Evolutionary conservation across 2,113 vertebrate genomes (phyloP).

Genomic region (Haemorhous mexicanus): DNA sequence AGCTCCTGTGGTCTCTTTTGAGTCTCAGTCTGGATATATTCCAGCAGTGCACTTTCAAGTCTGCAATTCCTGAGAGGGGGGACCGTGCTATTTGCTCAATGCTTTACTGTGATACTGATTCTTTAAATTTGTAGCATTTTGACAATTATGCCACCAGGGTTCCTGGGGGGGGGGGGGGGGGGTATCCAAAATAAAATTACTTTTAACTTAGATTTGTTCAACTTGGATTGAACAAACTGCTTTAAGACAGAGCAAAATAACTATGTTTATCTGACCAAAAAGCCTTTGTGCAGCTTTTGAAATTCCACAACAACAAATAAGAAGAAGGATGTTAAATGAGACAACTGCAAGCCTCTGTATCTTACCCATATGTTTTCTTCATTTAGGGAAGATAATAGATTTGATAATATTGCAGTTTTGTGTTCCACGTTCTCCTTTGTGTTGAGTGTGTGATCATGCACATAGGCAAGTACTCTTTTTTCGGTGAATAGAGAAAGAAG

Average conservation of each 20-base stretch:
- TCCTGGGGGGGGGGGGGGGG: not conserved
- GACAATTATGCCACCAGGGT: not conserved
- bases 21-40: not conserved
- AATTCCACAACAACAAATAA: not conserved
- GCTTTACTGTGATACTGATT: not conserved
- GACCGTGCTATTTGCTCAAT: accelerated
- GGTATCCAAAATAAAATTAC: not conserved
- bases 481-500: not conserved
- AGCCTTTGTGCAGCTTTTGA: not conserved
- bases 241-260: not conserved
- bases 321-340: not conserved
- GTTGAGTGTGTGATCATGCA: not conserved
- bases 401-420: not conserved
- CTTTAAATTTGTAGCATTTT: not conserved
- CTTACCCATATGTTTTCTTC: not conserved
- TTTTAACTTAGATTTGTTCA: not conserved
- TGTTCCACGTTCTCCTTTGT: not conserved
- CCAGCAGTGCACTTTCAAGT: not conserved
- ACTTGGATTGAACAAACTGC: not conserved
- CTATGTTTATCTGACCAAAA: not conserved
- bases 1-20: not conserved
- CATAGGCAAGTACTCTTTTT: not conserved
- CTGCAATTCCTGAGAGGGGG: not conserved
- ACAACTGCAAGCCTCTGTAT: not conserved
- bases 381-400: not conserved